phyloP scores from a whole-genome alignment of 2,888 invertebrate genomes.

The Lymantria dispar region DNA sequence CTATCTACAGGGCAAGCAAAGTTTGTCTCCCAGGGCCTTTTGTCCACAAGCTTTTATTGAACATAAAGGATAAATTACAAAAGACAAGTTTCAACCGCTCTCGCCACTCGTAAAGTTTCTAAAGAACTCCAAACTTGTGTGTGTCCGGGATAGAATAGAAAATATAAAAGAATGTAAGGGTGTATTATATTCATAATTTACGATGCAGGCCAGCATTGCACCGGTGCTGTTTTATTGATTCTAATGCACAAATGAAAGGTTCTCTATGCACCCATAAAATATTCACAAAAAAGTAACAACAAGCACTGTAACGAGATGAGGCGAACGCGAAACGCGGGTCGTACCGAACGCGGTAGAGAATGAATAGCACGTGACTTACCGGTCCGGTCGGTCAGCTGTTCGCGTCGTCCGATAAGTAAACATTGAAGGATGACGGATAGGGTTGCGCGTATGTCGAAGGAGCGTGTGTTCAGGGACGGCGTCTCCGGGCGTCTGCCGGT shows the following conservation, averaged over 20 bases:
- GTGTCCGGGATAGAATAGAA: slow-evolving; percentile 63
- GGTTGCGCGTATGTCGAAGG: slow-evolving; percentile 57
- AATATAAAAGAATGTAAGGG: slow-evolving; percentile 70
- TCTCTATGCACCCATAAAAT: slow-evolving; percentile 49
- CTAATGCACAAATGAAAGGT: slow-evolving; percentile 55
- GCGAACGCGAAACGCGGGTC: slow-evolving; percentile 26
- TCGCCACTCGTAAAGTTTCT: slow-evolving; percentile 71
- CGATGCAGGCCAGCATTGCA: slow-evolving; percentile 54
- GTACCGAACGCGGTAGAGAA: slow-evolving; percentile 35
- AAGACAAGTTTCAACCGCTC: slow-evolving; percentile 55
- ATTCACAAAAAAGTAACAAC: slow-evolving; percentile 41
- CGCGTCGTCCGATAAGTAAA: slow-evolving; percentile 75
- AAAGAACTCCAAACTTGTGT: slow-evolving; percentile 60
- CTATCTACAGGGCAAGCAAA: slow-evolving; percentile 47
- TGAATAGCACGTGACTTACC: slow-evolving; percentile 77
- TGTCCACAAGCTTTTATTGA: slow-evolving; percentile 68
- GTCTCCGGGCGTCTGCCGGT: slow-evolving; percentile 83
- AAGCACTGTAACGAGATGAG: slow-evolving; percentile 24
- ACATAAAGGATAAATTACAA: slow-evolving; percentile 76
- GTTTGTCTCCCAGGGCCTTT: slow-evolving; percentile 58
- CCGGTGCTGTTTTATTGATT: slow-evolving; percentile 65
- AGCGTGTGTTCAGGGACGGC: slow-evolving; percentile 71
- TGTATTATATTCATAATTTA: slow-evolving; percentile 77
- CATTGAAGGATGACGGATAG: slow-evolving; percentile 72
- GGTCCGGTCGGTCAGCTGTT: slow-evolving; percentile 80